Base-by-base conservation (phyloP, 2,797 vertebrate genomes). In the Galago senegalensis region DNA sequence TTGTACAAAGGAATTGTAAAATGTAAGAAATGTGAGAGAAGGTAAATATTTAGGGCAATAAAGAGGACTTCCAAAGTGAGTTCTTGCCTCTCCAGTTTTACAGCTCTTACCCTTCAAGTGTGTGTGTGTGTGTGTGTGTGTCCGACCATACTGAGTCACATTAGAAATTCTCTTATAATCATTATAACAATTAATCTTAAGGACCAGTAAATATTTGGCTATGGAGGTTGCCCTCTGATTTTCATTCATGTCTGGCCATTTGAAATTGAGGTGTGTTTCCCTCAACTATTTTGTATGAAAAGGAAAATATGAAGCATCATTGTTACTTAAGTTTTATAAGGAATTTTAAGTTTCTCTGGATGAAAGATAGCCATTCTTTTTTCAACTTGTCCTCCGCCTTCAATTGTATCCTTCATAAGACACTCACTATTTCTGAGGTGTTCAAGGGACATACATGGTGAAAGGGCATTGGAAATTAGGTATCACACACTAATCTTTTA, bases 311-410 rank as follows among this genome's bases (percentile, higher is more conserved):
- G 25, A 1, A 2, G 3, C 20, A 79, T 85, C 17, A 69, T 94
- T 63, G 65, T 46, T 80, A 13, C 18, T 5, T 63, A 63, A 13
- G 1, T 43, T 85, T 82, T 34, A 0, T 67, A 67, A 82, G 43
- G 49, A 1, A 63, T 88, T 84, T 75, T 77, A 3, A 58, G 12
- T 73, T 95, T 18, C 73, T 96, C 83, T 37, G 76, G 40, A 83
- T 92, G 9, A 95, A 95, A 81, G 10, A 82, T 93, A 87, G 46
- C 53, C 0, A 0, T 95, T 97, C 65, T 89, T 97, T 93, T 94
- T n/a, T 58, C 96, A 94, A 95, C 87, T 95, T 91, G 49, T 56
- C 69, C 96, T 96, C 94, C 96, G 97, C 17, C 88, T 94, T 95
- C 91, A 93, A 79, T 88, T 88, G 2, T 85, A 46, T 95, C 72